phyloP scores from a whole-genome alignment of 1,140 invertebrate species.

The Nebria ingens region DNA sequence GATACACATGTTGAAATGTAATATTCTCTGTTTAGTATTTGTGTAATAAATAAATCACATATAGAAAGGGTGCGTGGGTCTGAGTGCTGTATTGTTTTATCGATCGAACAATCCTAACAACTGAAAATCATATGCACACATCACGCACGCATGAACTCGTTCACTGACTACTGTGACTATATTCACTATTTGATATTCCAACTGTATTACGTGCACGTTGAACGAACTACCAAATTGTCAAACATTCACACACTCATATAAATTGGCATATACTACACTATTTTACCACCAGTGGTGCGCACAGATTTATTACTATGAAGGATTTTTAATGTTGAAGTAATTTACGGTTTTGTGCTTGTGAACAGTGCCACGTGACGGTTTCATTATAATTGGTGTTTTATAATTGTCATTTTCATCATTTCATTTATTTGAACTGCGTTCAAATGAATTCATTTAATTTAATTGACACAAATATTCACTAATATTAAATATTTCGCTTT shows the following conservation, averaged over 20 bases:
- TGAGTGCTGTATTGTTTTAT: neutral
- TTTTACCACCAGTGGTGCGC: too few relatives aligned
- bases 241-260: neutral
- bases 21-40: too few relatives aligned
- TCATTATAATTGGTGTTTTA: slow-evolving; percentile 1
- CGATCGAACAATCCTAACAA: neutral
- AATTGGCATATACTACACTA: too few relatives aligned
- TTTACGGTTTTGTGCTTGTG: neutral
- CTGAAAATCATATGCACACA: slow-evolving; percentile 8
- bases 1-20: too few relatives aligned
- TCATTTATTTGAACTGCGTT: too few relatives aligned
- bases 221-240: neutral
- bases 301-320: neutral
- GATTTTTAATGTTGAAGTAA: neutral
- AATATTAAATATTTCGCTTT: too few relatives aligned
- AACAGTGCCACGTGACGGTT: neutral
- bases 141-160: slow-evolving; percentile 3
- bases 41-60: too few relatives aligned
- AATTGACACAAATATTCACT: too few relatives aligned
- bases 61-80: neutral
- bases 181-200: neutral
- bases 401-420: too few relatives aligned
- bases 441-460: too few relatives aligned
- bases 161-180: too few relatives aligned
- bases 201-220: neutral